phyloP scores from a whole-genome alignment of 2,113 vertebrate species.

The Zeus faber region DNA sequence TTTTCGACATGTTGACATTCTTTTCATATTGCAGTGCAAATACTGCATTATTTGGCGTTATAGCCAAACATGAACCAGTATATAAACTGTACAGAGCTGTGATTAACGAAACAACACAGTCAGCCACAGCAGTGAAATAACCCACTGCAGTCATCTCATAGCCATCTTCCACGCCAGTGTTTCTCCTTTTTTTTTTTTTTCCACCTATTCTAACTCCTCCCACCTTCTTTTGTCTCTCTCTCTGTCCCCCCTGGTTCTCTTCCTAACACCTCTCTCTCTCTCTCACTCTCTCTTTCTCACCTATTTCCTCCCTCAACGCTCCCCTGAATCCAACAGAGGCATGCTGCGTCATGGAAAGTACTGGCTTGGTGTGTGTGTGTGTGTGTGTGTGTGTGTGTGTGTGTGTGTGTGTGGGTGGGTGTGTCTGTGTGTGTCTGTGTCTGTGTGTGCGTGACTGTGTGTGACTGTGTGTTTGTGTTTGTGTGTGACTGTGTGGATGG shows the following conservation, averaged over 20 bases:
- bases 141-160: not conserved
- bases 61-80: no score
- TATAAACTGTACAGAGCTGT: no score
- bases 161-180: not conserved
- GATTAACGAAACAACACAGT: no score
- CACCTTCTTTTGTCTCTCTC: conserved; percentile 20
- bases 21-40: no score
- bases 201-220: not conserved
- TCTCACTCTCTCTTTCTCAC: conserved; percentile 28
- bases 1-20: no score
- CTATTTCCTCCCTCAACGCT: conserved; percentile 46
- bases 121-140: not conserved
- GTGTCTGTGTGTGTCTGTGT: not conserved
- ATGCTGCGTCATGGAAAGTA: conserved; percentile 71
- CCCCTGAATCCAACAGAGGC: conserved; percentile 52
- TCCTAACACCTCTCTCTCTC: conserved; percentile 34
- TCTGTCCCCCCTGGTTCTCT: conserved; percentile 19
- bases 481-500: not conserved
- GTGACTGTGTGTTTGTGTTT: not conserved
- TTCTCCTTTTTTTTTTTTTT: not conserved
- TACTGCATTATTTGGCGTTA: no score
- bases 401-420: not conserved
- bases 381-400: conserved; percentile 4
- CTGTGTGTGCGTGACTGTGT: not conserved
- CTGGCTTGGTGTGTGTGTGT: conserved; percentile 14